Conservation (phyloP, 2,888 invertebrate species). For the Eupithecia insigniata region DNA sequence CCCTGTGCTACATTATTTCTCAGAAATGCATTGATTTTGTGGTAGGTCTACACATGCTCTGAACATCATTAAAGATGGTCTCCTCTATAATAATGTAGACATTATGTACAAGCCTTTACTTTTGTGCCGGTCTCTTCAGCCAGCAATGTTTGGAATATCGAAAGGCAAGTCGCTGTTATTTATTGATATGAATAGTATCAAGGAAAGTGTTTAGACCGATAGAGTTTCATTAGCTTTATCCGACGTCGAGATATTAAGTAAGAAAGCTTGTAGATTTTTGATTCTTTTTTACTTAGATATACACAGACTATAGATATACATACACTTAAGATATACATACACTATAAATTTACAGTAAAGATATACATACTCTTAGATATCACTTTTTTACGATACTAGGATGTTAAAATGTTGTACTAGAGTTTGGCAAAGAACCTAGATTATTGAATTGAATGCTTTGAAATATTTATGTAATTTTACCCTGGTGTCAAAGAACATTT, state of each 20-base stretch:
- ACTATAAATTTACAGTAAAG: too few relatives aligned
- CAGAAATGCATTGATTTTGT: not conserved
- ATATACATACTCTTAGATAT: too few relatives aligned
- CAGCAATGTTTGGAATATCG: slow-evolving; percentile 54
- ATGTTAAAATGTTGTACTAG: too few relatives aligned
- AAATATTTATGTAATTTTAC: too few relatives aligned
- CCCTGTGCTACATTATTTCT: too few relatives aligned
- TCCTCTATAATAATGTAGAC: not conserved
- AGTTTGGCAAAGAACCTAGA: too few relatives aligned
- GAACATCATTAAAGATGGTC: too few relatives aligned
- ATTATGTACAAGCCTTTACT: slow-evolving; percentile 33
- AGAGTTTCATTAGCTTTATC: slow-evolving; percentile 45
- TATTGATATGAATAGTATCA: slow-evolving; percentile 57
- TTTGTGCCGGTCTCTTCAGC: slow-evolving; percentile 48
- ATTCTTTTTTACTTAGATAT: not conserved
- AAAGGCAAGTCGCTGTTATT: slow-evolving; percentile 62
- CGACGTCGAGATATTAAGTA: slow-evolving; percentile 28
- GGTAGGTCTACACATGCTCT: not conserved
- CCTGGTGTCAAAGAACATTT: too few relatives aligned
- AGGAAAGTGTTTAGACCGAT: slow-evolving; percentile 57
- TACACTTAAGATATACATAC: too few relatives aligned
- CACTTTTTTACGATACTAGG: too few relatives aligned
- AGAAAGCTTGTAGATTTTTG: slow-evolving; percentile 15
- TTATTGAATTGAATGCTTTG: too few relatives aligned
- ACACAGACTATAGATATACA: too few relatives aligned